phyloP scores from a whole-genome alignment of 2,888 invertebrate species.

The Ennomos fuscantarius region DNA sequence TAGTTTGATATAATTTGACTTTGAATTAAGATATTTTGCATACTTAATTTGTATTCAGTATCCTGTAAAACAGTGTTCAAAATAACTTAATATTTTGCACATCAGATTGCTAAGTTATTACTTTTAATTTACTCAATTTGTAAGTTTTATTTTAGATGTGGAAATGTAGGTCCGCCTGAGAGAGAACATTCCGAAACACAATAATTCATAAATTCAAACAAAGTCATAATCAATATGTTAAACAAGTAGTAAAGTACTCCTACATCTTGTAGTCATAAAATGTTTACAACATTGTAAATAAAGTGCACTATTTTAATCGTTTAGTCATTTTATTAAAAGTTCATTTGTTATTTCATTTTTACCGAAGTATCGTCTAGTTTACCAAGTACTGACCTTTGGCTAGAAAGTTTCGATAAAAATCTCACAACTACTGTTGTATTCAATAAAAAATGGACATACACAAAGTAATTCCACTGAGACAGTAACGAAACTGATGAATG shows the following conservation, averaged over 20 bases:
- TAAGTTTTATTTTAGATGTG: not conserved
- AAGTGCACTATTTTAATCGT: slow-evolving; percentile 48
- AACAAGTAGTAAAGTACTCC: slow-evolving; percentile 67
- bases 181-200: slow-evolving; percentile 68
- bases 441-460: slow-evolving; percentile 55
- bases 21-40: no score
- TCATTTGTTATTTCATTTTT: slow-evolving; percentile 76
- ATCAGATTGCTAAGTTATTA: slow-evolving; percentile 8
- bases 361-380: slow-evolving; percentile 60
- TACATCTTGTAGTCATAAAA: slow-evolving; percentile 54
- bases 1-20: no score
- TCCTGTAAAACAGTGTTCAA: slow-evolving; percentile 23
- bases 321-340: slow-evolving; percentile 64
- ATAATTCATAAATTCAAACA: slow-evolving; percentile 71
- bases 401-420: slow-evolving; percentile 31
- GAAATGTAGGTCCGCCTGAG: slow-evolving; percentile 48
- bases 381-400: slow-evolving; percentile 62
- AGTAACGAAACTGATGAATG: slow-evolving; percentile 43
- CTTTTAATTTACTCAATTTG: no score
- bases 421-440: slow-evolving; percentile 57
- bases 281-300: slow-evolving; percentile 59
- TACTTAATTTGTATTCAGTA: not conserved
- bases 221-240: slow-evolving; percentile 62
- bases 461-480: slow-evolving; percentile 52
- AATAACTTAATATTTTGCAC: slow-evolving; percentile 12